These are phyloP conservation scores for Monopis laevigella DNA, from an alignment of 2,888 invertebrate species.

Conservation along the genomic window DNA sequence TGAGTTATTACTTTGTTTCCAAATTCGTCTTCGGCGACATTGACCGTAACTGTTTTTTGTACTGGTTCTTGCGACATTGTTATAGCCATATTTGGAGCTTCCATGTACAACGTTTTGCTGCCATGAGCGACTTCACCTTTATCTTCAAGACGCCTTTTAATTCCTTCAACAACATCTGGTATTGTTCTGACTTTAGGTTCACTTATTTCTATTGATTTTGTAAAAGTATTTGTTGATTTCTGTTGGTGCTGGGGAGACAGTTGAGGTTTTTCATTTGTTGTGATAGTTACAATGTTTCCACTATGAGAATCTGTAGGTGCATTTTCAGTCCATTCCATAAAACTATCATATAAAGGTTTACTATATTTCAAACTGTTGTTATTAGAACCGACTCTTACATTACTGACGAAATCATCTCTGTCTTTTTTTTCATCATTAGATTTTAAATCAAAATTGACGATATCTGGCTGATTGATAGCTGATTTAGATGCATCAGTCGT, in stretches of 20 bases:
- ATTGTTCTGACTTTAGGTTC: conserved; percentile 43
- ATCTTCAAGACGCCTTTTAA: conserved; percentile 40
- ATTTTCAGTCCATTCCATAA: conserved; percentile 41
- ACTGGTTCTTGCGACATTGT: conserved; percentile 59
- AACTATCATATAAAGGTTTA: conserved; percentile 34
- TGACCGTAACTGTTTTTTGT: conserved; percentile 59
- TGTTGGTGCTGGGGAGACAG: conserved; percentile 29
- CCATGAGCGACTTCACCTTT: conserved; percentile 25
- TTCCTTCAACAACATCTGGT: conserved; percentile 55
- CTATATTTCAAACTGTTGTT: conserved; percentile 49
- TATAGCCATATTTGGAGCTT: conserved; percentile 49
- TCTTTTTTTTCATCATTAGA: conserved; percentile 39
- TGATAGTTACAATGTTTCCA: conserved; percentile 55
- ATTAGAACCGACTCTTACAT: conserved; percentile 56
- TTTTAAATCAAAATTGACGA: conserved; percentile 59
- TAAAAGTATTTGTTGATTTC: conserved; percentile 42
- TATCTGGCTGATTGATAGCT: conserved; percentile 56
- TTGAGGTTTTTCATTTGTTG: conserved; percentile 45
- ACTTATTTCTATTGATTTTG: conserved; percentile 61
- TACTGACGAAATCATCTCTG: conserved; percentile 58
- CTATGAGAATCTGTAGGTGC: conserved; percentile 33
- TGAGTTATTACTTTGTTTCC: conserved; percentile 61
- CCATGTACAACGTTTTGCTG: conserved; percentile 50
- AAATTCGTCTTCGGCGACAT: conserved; percentile 56
- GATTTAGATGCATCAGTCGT: conserved; percentile 52